Evolutionary conservation across 2,113 vertebrate species (phyloP).

Genomic region (Pangasianodon gigas): DNA sequence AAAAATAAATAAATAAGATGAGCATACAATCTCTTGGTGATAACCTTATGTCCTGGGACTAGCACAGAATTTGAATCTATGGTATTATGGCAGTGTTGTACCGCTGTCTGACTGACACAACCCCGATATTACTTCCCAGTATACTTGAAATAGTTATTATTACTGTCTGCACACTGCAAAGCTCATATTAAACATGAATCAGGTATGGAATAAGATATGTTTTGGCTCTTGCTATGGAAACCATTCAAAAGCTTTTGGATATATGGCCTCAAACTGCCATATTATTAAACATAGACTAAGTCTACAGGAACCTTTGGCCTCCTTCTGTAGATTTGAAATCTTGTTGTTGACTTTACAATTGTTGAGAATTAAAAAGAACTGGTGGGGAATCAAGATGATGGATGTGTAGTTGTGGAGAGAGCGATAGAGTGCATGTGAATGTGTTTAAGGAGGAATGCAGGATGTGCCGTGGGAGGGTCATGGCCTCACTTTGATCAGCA

Average conservation of each 20-base stretch:
- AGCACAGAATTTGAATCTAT: not conserved
- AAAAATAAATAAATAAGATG: not conserved
- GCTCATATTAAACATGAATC: not conserved
- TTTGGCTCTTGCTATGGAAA: conserved; percentile 10
- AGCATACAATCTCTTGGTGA: not conserved
- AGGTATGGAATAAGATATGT: not conserved
- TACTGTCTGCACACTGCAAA: not conserved
- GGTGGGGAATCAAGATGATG: conserved; percentile 50
- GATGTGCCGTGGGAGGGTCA: conserved; percentile 71
- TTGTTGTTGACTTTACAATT: conserved; percentile 10
- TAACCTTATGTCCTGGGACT: not conserved
- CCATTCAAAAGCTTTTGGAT: not conserved
- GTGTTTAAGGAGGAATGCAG: conserved; percentile 73
- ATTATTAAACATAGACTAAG: not conserved
- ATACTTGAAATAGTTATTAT: not conserved
- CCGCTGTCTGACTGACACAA: not conserved
- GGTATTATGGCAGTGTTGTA: not conserved
- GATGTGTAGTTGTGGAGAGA: conserved; percentile 55
- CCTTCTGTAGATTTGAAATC: not conserved
- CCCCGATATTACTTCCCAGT: not conserved
- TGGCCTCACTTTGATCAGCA: conserved; percentile 69
- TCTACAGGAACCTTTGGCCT: not conserved
- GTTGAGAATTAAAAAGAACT: conserved; percentile 41
- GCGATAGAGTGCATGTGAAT: conserved; percentile 68
- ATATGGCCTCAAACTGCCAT: not conserved